Base-by-base conservation (phyloP, 2,888 invertebrate genomes). In the Myopa testacea region DNA sequence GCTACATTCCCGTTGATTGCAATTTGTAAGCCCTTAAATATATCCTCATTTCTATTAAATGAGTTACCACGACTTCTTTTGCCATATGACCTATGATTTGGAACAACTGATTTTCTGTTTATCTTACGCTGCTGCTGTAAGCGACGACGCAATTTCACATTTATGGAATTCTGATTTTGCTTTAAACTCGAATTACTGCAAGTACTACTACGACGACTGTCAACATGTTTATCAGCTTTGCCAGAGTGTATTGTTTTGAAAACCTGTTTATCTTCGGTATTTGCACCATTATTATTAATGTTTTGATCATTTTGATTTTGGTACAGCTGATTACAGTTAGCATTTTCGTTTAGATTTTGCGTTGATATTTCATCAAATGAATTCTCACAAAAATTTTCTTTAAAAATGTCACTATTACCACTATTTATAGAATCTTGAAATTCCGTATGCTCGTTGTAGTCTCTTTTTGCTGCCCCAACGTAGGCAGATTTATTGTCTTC, bases 141-240 rank as follows among this genome's bases (percentile, higher is more conserved):
- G 45, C 80, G 79, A 67, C 78, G 79, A 63, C 79, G 78, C 10
- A 82, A 52, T 76, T 84, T 85, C 65, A 82, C 78, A 65, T 84
- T 85, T 2, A 84, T 83, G 12, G 82, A 83, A 38, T 83, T 79
- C 71, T 84, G 82, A 52, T 82, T 82, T 76, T 82, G 80, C 50
- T 83, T 82, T 16, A 83, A 82, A 78, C 82, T 84, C 2, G 83
- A 83, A 77, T 82, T 84, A 62, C 84, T 85, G 65, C 82, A 83
- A 10, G 82, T 84, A 62, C 84, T 85, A 63, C 82, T 83, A 8
- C 82, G 83, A 10, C 82, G 82, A 70, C 82, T 81, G 52, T 70
- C 75, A 55, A 38, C 34, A 65, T 77, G 70, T 52, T 73, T 72
- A 34, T 73, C 37, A 34, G 4, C 37, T 10, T 4, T 7, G 34